A percentile compares a stretch with the other conserved stretches of the same genome.
phyloP scores from a whole-genome alignment of 2,797 vertebrate genomes.

The Aeoliscus strigatus region DNA sequence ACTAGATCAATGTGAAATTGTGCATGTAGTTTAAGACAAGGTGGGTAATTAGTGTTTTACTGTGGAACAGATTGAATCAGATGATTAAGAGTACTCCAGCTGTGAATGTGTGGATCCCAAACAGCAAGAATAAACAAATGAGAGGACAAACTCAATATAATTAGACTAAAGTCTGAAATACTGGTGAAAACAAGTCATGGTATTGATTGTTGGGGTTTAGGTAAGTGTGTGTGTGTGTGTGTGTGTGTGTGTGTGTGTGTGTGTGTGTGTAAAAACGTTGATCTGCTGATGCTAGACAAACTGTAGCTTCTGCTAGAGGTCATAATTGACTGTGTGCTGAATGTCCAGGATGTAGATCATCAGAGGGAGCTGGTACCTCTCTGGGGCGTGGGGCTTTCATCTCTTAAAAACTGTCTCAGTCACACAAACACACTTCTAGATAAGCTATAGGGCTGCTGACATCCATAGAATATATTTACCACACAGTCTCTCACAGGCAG shows the following conservation, averaged over 20 bases:
- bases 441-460: constrained; percentile 22
- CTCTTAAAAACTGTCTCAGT: constrained; percentile 35
- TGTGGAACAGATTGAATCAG: too few relatives aligned
- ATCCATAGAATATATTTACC: constrained; percentile 32
- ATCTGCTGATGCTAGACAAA: constrained; percentile 2
- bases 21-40: too few relatives aligned
- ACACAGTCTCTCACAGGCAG: constrained; percentile 6
- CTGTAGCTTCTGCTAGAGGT: neutral
- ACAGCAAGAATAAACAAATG: too few relatives aligned
- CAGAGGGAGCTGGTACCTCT: constrained; percentile 21
- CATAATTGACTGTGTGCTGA: constrained; percentile 29
- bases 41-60: too few relatives aligned
- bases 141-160: too few relatives aligned
- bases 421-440: constrained; percentile 41
- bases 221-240: constrained; percentile 2
- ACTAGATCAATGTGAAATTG: too few relatives aligned
- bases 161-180: too few relatives aligned
- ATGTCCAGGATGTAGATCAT: constrained; percentile 31
- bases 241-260: constrained; percentile 1
- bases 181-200: neutral
- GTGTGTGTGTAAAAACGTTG: too few relatives aligned
- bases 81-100: too few relatives aligned
- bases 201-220: constrained; percentile 1
- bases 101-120: too few relatives aligned
- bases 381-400: constrained; percentile 26